These are phyloP conservation scores for Arvicanthis niloticus DNA, from an alignment of 2,113 vertebrate genomes.

Conservation along the genomic window DNA sequence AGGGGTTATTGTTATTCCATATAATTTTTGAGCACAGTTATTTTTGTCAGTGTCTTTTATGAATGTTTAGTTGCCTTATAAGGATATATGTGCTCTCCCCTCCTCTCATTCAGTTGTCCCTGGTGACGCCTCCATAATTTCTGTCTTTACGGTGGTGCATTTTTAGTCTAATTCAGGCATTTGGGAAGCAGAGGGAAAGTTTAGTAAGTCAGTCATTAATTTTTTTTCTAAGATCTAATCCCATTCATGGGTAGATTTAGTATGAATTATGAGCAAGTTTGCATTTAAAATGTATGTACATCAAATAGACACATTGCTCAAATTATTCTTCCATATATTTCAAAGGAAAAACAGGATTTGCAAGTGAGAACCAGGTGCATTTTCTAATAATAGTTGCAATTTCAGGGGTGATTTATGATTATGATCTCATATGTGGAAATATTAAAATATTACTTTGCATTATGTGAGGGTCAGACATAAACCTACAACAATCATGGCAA, in stretches of 20 bases:
- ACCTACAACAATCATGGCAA: slow-evolving; percentile 34
- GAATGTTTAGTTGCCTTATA: slow-evolving; percentile 68
- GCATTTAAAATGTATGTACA: slow-evolving; percentile 66
- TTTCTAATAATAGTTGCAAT: slow-evolving; percentile 68
- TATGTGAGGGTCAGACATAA: slow-evolving; percentile 62
- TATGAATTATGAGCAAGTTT: slow-evolving; percentile 57
- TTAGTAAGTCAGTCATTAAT: slow-evolving; percentile 73
- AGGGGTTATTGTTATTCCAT: slow-evolving; percentile 72
- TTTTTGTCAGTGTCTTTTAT: slow-evolving; percentile 76
- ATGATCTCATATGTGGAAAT: slow-evolving; percentile 45
- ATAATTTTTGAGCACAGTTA: slow-evolving; percentile 73
- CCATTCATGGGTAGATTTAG: slow-evolving; percentile 62
- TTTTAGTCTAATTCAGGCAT: slow-evolving; percentile 80
- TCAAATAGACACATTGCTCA: slow-evolving; percentile 61
- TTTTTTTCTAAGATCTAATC: slow-evolving; percentile 57
- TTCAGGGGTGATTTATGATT: slow-evolving; percentile 70
- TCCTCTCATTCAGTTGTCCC: slow-evolving; percentile 70
- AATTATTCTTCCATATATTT: slow-evolving; percentile 62
- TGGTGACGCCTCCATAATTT: slow-evolving; percentile 73
- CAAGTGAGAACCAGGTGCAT: slow-evolving; percentile 53
- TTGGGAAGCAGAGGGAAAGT: slow-evolving; percentile 74
- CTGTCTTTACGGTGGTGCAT: slow-evolving; percentile 63
- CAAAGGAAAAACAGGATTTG: slow-evolving; percentile 61
- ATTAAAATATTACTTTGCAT: slow-evolving; percentile 67
- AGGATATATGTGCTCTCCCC: slow-evolving; percentile 68